Percentiles rank a stretch among this genome's conserved stretches.
Conservation (phyloP, 2,797 vertebrate species). For the Betta splendens region DNA sequence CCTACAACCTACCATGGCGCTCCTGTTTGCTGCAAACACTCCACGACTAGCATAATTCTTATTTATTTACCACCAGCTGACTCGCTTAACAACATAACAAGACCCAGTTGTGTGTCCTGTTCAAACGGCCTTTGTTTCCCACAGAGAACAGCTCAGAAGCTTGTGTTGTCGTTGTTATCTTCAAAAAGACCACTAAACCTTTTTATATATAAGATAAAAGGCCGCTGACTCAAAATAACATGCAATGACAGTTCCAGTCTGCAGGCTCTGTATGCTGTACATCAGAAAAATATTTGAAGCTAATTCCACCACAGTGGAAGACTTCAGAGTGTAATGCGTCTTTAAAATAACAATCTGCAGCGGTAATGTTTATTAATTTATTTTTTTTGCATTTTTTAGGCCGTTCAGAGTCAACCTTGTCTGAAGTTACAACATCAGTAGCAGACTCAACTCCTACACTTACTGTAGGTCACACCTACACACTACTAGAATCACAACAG, state of each 20-base stretch:
- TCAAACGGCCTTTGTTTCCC: conserved; percentile 7
- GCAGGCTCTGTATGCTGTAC: too few relatives aligned
- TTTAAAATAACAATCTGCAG: too few relatives aligned
- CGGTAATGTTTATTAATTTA: too few relatives aligned
- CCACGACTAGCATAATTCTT: conserved; percentile 8
- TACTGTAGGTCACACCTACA: too few relatives aligned
- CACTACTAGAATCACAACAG: too few relatives aligned
- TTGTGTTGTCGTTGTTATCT: conserved; percentile 5
- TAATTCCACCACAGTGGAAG: too few relatives aligned
- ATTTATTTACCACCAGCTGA: conserved; percentile 19
- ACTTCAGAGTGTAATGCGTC: too few relatives aligned
- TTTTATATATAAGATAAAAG: conserved; percentile 9
- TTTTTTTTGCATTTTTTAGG: too few relatives aligned
- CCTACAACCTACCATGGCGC: conserved; percentile 26
- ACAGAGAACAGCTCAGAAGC: conserved; percentile 1
- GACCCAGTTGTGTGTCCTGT: conserved; percentile 1
- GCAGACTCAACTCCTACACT: too few relatives aligned
- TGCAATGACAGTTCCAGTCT: conserved; percentile 1
- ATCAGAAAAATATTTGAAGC: too few relatives aligned
- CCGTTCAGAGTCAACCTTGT: too few relatives aligned
- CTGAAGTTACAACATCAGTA: too few relatives aligned
- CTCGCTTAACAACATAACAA: conserved; percentile 24
- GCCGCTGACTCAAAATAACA: conserved; percentile 5
- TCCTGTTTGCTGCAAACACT: conserved; percentile 36
- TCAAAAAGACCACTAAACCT: background rate